Percentiles rank a stretch among this genome's conserved stretches.
These are phyloP conservation scores for Epizoanthus scotinus DNA, from an alignment of 92 coral and sea anemone genomes.

Conservation along the genomic window DNA sequence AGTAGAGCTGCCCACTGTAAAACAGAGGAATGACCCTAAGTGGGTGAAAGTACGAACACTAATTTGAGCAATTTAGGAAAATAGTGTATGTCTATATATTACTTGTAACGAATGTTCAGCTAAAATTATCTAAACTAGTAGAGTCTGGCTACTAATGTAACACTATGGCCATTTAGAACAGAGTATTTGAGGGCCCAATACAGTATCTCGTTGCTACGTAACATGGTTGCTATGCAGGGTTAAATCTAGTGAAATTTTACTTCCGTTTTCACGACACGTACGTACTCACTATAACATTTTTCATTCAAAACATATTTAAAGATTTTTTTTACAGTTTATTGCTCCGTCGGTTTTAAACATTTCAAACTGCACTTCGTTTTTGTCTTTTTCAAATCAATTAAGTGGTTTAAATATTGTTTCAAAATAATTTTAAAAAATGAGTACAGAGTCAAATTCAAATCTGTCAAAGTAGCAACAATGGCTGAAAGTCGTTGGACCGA, in stretches of 20 bases:
- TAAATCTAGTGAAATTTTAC: neutral
- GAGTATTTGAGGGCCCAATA: too few species aligned
- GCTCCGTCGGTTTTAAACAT: neutral
- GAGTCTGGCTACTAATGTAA: neutral
- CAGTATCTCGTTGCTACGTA: conserved; percentile 4
- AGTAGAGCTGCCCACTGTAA: too few species aligned
- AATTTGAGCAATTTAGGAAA: too few species aligned
- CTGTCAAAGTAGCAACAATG: conserved; percentile 3
- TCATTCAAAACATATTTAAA: neutral
- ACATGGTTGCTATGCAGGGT: conserved; percentile 3
- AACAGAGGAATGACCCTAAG: too few species aligned
- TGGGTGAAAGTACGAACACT: too few species aligned
- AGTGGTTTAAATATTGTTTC: too few species aligned
- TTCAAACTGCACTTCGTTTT: neutral
- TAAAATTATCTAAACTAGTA: too few species aligned
- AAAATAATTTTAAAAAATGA: neutral
- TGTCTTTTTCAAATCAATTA: too few species aligned
- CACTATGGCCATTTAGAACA: too few species aligned
- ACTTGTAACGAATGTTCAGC: too few species aligned
- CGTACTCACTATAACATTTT: neutral
- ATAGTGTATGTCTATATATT: too few species aligned
- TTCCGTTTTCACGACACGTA: neutral
- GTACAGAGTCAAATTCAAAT: neutral
- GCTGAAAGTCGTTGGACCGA: conserved; percentile 16
- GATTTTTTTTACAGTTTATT: neutral